Base-by-base conservation (phyloP, 1,140 invertebrate species). In the Drosophila ananassae region DNA sequence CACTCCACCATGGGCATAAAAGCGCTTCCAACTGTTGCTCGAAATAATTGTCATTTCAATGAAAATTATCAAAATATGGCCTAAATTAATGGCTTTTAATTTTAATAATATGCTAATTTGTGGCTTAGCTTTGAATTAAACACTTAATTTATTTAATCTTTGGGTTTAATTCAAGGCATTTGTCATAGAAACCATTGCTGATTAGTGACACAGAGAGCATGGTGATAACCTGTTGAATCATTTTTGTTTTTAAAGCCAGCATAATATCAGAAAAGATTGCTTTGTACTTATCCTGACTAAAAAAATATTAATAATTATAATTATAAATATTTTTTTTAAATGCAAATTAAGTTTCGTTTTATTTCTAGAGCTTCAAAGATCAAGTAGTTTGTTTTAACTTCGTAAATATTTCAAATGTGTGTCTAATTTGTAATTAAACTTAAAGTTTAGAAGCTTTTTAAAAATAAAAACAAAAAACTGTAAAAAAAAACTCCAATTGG, bases 401-500 rank as follows among this genome's bases (percentile, higher is more conserved):
- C 30, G 8, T n/a, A 0, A 37, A 37, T 37, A 37, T 0, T n/a
- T n/a, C 12, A n/a, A 1, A 17, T 17, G 2, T 37, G 12, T 4
- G 2, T 10, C 25, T 8, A 8, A 32, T 32, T 32, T 32, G 8
- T 8, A 8, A 32, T 32, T 32, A 32, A 32, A 39, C 3, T n/a
- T 7, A 2, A 39, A 13, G 2, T 39, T 39, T n/a, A 13, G 12
- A 39, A 12, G 10, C 37, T 39, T 13, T 13, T 12, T 13, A 13
- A 39, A 13, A 13, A 13, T 39, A 66, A 54, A 73, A 66, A 67
- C 73, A 77, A 28, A 28, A 28, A 28, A 6, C 3, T 3, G 25
- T 28, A 28, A 32, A 32, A 0, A 32, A 32, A 10, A 8, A 9
- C 8, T 10, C 8, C 32, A 32, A 32, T 32, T 32, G 9, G 32